phyloP scores from a whole-genome alignment of 2,888 invertebrate genomes.

The Pheosia tremula region DNA sequence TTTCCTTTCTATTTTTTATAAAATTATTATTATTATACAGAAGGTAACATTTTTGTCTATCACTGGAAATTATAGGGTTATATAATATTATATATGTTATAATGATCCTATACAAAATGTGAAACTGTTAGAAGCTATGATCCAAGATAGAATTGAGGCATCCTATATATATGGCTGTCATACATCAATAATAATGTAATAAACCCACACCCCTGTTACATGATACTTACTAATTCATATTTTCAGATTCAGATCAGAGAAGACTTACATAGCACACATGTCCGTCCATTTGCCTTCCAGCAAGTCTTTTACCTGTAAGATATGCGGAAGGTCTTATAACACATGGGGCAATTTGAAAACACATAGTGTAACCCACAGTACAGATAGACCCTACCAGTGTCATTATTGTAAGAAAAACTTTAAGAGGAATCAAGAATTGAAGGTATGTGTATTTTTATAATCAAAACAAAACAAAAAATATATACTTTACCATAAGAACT shows the following conservation, averaged over 20 bases:
- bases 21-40: too few species aligned
- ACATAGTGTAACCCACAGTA: slow-evolving; percentile 89
- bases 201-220: too few species aligned
- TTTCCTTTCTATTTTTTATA: too few species aligned
- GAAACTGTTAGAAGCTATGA: too few species aligned
- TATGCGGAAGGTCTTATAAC: slow-evolving; percentile 89
- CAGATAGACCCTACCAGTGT: slow-evolving; percentile 88
- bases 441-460: slow-evolving; percentile 67
- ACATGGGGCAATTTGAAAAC: slow-evolving; percentile 87
- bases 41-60: too few species aligned
- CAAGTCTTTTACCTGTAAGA: slow-evolving; percentile 76
- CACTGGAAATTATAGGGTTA: too few species aligned
- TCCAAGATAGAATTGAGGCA: too few species aligned
- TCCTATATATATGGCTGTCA: too few species aligned
- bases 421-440: slow-evolving; percentile 89
- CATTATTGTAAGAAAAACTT: slow-evolving; percentile 88
- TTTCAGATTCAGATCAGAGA: slow-evolving; percentile 87
- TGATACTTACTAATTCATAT: not conserved
- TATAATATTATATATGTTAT: too few species aligned
- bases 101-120: too few species aligned
- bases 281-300: slow-evolving; percentile 57
- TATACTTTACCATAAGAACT: too few species aligned
- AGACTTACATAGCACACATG: slow-evolving; percentile 86
- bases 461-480: not conserved
- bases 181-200: too few species aligned